Base-by-base conservation (phyloP, 2,113 vertebrate genomes). In the Pimephales promelas region DNA sequence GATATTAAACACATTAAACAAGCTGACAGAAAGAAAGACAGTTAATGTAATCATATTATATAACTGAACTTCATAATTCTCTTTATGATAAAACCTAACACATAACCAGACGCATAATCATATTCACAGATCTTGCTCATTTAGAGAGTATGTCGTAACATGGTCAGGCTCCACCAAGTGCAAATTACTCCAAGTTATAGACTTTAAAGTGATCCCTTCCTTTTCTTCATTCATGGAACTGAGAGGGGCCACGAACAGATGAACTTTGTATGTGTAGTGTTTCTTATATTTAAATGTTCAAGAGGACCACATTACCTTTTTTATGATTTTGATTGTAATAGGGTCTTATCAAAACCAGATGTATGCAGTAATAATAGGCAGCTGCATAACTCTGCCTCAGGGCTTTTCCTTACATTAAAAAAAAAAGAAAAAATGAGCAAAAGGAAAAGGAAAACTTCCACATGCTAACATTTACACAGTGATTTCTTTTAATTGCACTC, bases 401-500 rank as follows among this genome's bases (percentile, higher is more conserved):
- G 93, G 89, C 89, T 43, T 92, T 92, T 92, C 92, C 92, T 95
- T 92, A 93, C 93, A 86, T 93, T 90, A 83, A 88, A 88, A 86
- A 89, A 85, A 89, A 85, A 88, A 40, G 87, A 86, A 88, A 85
- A 89, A 86, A 89, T 66, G 47, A 92, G 89, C 86, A 88, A 88
- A 64, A 74, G 72, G 78, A 93, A 93, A 93, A 93, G 72, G 78
- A 93, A 93, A 93, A 93, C 92, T 90, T 94, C 93, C 94, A 95
- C 94, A 95, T 95, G 94, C 93, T 94, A 95, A 94, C 94, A 95
- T 95, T 95, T 95, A 95, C 93, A 94, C 92, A 93, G 92, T 92
- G 93, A 95, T 95, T 94, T 95, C 92, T 95, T 94, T 95, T 95
- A 95, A 95, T 94, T 95, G 94, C 93, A 90, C 92, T 92, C 90